Evolutionary conservation across 2,888 invertebrate species (phyloP), one percentile per base, ranked within the genome.

Genomic region (Hofmannophila pseudospretella): DNA sequence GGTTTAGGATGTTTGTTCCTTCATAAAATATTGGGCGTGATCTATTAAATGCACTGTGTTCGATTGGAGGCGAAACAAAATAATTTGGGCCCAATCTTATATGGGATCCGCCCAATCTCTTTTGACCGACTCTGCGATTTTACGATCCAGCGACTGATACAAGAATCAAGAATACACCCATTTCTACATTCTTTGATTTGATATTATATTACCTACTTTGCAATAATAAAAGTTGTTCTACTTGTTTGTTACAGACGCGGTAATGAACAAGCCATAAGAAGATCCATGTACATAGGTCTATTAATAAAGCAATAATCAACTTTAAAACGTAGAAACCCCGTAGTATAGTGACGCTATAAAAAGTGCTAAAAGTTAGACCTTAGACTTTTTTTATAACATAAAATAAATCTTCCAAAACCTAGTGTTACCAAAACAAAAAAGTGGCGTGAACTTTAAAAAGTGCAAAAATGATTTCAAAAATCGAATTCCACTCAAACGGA

Each of bases 281-380:
- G 43, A 49, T 48, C 50, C 49, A 50, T 47, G 56, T 66, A 64
- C 63, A 49, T 58, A 70, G 68, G 72, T 80, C 73, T 80, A 81
- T 74, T 74, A 73, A 54, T 14, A 64, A 81, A 84, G 81, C 81
- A 84, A 84, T 84, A 84, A 75, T 61, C 55, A 45, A 50, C 48
- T 48, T 50, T 56, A 58, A 58, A 70, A 66, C 55, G 38, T 74
- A 72, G 67, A 75, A 84, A 82, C 84, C 84, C 84, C 80, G 55
- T 80, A 72, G 58, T 39, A 41, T 51, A 54, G 60, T 56, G 66
- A 68, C 67, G 59, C 65, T 70, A 53, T 54, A 53, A 34, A 26
- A 65, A 71, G 73, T 76, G 73, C 66, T 75, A 64, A 55, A 56
- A 58, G 41, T 41, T 55, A 59, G 45, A 47, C 49, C 8, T 34